Base-by-base conservation (phyloP, 2,113 vertebrate genomes). In the Takifugu flavidus region DNA sequence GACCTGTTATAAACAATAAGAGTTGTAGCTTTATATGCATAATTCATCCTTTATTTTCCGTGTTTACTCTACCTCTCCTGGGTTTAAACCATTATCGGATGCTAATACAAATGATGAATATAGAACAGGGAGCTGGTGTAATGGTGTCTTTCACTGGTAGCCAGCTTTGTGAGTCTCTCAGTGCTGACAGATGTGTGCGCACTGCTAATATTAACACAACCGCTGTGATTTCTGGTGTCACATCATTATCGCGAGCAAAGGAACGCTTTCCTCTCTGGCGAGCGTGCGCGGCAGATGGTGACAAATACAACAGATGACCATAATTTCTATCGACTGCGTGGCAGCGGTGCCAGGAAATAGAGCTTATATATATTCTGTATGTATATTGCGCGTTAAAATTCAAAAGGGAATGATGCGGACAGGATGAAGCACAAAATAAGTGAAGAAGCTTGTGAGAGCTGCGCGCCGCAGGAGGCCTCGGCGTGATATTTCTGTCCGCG, bases 271-370 rank as follows among this genome's bases (percentile, higher is more conserved):
- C 27, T 15, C 42, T 6, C 31, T 45, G 43, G n/a, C 25, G n/a
- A 15, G 42, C 49, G 49, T 53, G 31, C 26, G 46, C 27, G 26
- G 15, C 31, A 43, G 52, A 52, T 3, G 15, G 3, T 62, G 1
- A 25, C 34, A 13, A 51, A 15, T 13, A 58, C 11, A 6, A 56
- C 46, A 34, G 49, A n/a, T 77, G 70, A 62, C 44, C 13, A 6
- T 65, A 67, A 76, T 77, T 79, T 70, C 42, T 65, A 68, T 26
- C 56, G 71, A 82, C 57, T 73, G 52, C 5, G 4, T 58, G 54
- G 65, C 31, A 2, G 66, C 31, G 47, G 53, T 3, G 25, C 5
- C 29, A 49, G 54, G 42, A 52, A 13, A 52, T 4, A 7, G n/a
- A 61, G 25, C 44, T 60, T 42, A 59, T 25, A 14, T 27, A 39